Evolutionary conservation across 2,888 invertebrate genomes (phyloP), one percentile per base, ranked within the genome.

Genomic region (Ctena decussata): DNA sequence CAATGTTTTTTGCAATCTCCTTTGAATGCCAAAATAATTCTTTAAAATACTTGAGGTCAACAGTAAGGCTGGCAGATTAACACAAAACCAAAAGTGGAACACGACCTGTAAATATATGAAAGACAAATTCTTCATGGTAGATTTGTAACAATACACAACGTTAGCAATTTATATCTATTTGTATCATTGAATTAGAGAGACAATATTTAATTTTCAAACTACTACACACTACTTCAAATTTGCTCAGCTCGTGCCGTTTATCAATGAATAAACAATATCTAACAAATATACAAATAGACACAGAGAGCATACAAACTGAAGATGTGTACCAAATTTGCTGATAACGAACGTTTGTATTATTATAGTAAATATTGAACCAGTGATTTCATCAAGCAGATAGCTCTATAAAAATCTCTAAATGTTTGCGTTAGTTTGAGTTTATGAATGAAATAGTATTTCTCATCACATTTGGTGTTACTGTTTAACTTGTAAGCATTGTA

Each of bases 201-300:
- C 65, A 65, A 65, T 65, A 65, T 65, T 65, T 65, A 65, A 65
- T 65, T 65, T 65, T 65, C 32, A 18, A 65, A 35, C 65, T 65
- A 35, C 65, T 60, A 60, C 65, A 65, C 65, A 65, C 65, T 65
- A 65, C 65, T 65, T 65, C 65, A 65, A 65, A 65, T 65, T 65
- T 65, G 65, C 35, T 35, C 65, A 65, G 65, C 65, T 65, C 65
- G 65, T 65, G 65, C 65, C 65, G 65, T 84, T 81, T 87, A 87
- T 87, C 87, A 83, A 70, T 80, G 77, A 83, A 85, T 85, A 87
- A 87, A 87, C 85, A 87, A 80, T 87, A 83, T 84, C 84, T 60
- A 82, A 87, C 82, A 84, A 77, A 84, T 77, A 80, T 79, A 77
- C 80, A 80, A 77, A 69, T 69, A 46, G 65, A 46, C 69, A 46